Evolutionary conservation across 2,113 vertebrate genomes (phyloP).

Genomic region (Tachysurus fulvidraco): DNA sequence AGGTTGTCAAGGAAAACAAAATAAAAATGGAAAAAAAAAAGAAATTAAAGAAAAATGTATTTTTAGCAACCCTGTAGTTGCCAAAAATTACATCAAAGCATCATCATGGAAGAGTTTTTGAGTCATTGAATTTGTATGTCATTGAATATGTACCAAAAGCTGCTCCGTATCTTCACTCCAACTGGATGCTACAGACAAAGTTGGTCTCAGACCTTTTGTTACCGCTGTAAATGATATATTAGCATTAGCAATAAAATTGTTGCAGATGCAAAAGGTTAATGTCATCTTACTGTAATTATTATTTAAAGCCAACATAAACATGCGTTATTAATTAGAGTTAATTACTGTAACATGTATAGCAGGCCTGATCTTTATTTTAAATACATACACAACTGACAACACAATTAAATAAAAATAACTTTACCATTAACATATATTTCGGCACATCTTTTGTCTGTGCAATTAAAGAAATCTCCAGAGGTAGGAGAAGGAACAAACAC

Average conservation of each 20-base stretch:
- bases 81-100: not conserved
- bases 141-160: slow-evolving; percentile 5
- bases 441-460: slow-evolving; percentile 16
- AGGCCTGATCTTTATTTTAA: not conserved
- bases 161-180: not conserved
- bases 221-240: not conserved
- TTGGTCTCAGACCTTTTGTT: slow-evolving; percentile 36
- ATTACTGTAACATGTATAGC: not conserved
- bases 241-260: not conserved
- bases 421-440: slow-evolving; percentile 29
- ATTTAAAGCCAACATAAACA: too few species aligned
- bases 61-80: not conserved
- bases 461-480: slow-evolving; percentile 41
- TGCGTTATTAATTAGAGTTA: too few species aligned
- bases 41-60: not conserved
- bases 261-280: not conserved
- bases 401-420: not conserved
- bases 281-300: not conserved
- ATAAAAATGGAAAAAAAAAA: not conserved
- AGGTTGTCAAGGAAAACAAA: not conserved
- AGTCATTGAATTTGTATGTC: slow-evolving; percentile 4
- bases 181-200: slow-evolving; percentile 49
- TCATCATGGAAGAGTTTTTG: not conserved
- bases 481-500: slow-evolving; percentile 48
- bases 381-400: not conserved